These are phyloP conservation scores for Coptotermes formosanus DNA, from an alignment of 1,140 invertebrate genomes.

Conservation along the genomic window DNA sequence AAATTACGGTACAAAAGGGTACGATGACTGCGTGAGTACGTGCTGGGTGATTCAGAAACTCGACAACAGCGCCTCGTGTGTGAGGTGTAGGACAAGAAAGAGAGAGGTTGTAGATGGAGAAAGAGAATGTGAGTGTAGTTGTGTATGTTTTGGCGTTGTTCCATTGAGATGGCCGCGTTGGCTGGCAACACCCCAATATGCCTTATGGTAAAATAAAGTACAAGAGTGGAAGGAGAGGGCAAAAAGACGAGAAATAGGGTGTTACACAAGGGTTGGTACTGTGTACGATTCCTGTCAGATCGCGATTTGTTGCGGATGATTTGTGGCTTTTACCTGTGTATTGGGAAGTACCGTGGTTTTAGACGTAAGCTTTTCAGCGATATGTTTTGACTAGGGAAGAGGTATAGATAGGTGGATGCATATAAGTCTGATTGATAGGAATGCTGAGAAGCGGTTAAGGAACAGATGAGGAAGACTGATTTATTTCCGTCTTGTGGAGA, in stretches of 20 bases:
- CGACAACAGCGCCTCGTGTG: not conserved
- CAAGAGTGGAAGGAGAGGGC: not conserved
- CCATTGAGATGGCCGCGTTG: not conserved
- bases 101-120: not conserved
- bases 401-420: not conserved
- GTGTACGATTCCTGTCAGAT: not conserved
- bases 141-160: not conserved
- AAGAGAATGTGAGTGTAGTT: not conserved
- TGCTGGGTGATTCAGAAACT: not conserved
- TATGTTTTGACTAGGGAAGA: not conserved
- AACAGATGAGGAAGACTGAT: not conserved
- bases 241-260: not conserved
- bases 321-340: not conserved
- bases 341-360: no score
- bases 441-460: not conserved
- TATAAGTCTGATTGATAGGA: not conserved
- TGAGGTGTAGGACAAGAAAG: not conserved
- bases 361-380: not conserved
- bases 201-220: constrained; percentile 1
- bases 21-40: no score
- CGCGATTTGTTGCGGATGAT: constrained; percentile 3
- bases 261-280: constrained; percentile 12
- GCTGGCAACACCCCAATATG: constrained; percentile 3
- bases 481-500: not conserved
- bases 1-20: not conserved